phyloP scores from a whole-genome alignment of 2,888 invertebrate genomes.

The Heliconius cydno region DNA sequence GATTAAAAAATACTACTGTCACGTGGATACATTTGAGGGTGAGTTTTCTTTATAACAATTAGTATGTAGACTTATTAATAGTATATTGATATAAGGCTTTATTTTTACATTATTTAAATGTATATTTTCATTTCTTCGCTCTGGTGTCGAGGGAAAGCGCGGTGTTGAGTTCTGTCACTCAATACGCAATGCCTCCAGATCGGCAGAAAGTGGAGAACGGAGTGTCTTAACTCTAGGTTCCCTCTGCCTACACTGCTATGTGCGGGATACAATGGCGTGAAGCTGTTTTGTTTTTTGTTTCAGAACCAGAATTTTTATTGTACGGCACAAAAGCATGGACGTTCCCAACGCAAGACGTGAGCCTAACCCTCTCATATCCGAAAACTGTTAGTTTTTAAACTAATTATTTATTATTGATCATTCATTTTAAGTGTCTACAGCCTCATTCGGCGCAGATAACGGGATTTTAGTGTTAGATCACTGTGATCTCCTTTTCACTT shows the following conservation, averaged over 20 bases:
- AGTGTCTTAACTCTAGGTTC: no score
- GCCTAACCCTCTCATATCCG: conserved; percentile 65
- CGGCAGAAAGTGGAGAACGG: no score
- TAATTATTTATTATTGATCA: background rate
- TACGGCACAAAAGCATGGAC: conserved; percentile 67
- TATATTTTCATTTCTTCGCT: no score
- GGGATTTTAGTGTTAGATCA: background rate
- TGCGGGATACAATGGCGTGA: no score
- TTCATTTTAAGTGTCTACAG: background rate
- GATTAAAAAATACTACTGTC: conserved; percentile 59
- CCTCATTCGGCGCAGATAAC: background rate
- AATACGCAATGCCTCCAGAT: no score
- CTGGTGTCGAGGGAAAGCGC: no score
- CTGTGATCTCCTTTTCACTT: no score
- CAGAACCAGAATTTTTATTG: conserved; percentile 59
- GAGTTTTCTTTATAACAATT: conserved; percentile 31
- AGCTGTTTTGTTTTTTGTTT: conserved; percentile 39
- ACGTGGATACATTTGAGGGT: conserved; percentile 50
- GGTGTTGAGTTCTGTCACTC: no score
- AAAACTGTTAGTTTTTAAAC: conserved; percentile 54
- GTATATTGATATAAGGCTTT: background rate
- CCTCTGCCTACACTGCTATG: no score
- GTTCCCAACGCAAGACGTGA: conserved; percentile 68
- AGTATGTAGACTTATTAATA: background rate
- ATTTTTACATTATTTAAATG: background rate